Percentiles rank a stretch among this genome's conserved stretches.
These are phyloP conservation scores for Prionace glauca DNA, from an alignment of 2,797 vertebrate genomes.

Conservation along the genomic window DNA sequence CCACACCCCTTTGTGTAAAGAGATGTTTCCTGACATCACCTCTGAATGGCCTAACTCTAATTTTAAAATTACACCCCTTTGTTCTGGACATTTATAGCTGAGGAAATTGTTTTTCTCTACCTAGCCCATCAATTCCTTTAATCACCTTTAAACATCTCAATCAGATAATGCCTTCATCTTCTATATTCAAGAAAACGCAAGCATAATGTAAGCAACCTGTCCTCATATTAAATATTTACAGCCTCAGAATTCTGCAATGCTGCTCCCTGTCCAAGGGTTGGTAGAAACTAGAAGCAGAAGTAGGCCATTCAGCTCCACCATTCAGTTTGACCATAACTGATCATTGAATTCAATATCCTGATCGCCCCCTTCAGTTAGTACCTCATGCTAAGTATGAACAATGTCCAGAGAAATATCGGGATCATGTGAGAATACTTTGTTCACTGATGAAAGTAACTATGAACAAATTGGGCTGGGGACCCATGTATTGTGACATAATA, in stretches of 20 bases:
- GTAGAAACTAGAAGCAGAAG: neutral
- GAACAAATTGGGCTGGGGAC: neutral
- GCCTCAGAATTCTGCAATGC: neutral
- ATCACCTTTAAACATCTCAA: neutral
- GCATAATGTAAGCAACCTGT: neutral
- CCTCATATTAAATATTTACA: neutral
- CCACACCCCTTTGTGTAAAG: neutral
- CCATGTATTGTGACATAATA: neutral
- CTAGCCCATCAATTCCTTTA: neutral
- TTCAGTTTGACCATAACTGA: no score
- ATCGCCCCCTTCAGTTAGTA: neutral
- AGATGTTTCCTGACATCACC: neutral
- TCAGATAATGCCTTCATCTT: neutral
- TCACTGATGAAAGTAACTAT: neutral
- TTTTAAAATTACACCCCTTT: neutral
- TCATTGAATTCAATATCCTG: no score
- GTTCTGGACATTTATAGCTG: neutral
- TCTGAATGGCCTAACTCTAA: neutral
- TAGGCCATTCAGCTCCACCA: no score
- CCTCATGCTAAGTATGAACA: neutral
- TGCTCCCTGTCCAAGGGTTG: neutral
- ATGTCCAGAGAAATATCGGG: neutral
- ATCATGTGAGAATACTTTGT: neutral
- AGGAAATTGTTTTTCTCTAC: neutral
- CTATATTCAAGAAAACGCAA: neutral